Base-by-base conservation (phyloP, 1,140 invertebrate species). In the Plutomurus gul region DNA sequence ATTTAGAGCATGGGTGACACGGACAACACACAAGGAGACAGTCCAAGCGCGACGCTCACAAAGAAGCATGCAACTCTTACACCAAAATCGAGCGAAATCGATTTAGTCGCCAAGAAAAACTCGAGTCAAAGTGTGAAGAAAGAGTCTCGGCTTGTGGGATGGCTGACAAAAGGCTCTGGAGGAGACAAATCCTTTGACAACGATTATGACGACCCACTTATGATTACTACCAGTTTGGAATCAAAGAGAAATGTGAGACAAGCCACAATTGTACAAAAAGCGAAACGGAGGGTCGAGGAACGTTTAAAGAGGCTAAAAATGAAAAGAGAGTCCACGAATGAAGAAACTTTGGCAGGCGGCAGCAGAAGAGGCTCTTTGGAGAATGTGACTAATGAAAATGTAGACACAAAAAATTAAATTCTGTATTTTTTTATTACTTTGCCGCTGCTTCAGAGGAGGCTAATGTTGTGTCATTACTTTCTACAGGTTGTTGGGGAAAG, bases 261-360 rank as follows among this genome's bases (percentile, higher is more conserved):
- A 76, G 82, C 82, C 11, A 84, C 82, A 3, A 84, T 84, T 78
- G 82, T 95, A 22, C 90, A 92, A 85, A 92, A 93, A 86, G 95
- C 95, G 11, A 92, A 93, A 85, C 91, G 93, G 84, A 86, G 94
- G 84, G 91, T 97, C 83, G 94, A 96, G 88, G 92, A 95, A 86
- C 91, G 95, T 84, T 88, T 96, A 65, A 93, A 90, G 84, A 94
- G 94, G 86, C 82, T 84, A 65, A 84, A 82, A 76, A 80, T 84
- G 10, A 84, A 84, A 37, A 16, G 81, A 49, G 82, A 84, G 22
- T 84, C 82, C 18, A 82, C 82, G 7, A 84, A 84, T 75, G 82
- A 84, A 18, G 82, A 84, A 77, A 65, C 30, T 39, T 22, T 36
- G 30, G 74, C 20, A 11, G 82, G 82, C 18, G 80, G 82, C 8